Evolutionary conservation across 2,888 invertebrate species (phyloP).

Genomic region (Lochmaea capreae): DNA sequence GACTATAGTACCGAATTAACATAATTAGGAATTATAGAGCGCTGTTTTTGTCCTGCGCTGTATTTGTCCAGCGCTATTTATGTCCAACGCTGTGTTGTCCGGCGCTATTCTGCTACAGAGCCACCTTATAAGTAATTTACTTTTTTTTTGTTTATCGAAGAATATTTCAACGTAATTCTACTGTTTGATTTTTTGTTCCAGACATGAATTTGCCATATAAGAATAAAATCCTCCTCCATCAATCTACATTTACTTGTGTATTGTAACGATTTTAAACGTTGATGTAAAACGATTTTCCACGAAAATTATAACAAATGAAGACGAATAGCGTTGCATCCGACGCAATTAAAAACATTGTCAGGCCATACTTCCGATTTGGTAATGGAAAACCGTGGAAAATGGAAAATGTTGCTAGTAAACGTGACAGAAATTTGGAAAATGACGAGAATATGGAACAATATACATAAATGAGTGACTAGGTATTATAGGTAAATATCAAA

Average conservation of each 20-base stretch:
- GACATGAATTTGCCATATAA: not conserved
- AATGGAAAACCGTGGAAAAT: conserved; percentile 33
- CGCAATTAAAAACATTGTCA: conserved; percentile 35
- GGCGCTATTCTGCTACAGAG: too few relatives aligned
- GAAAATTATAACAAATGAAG: conserved; percentile 29
- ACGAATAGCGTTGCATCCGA: conserved; percentile 27
- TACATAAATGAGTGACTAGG: not conserved
- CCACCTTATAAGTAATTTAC: too few relatives aligned
- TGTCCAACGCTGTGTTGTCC: too few relatives aligned
- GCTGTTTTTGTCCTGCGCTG: too few relatives aligned
- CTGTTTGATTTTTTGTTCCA: conserved; percentile 15
- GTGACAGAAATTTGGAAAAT: conserved; percentile 14
- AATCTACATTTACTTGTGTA: not conserved
- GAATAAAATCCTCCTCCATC: not conserved
- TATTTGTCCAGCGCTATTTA: too few relatives aligned
- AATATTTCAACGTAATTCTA: too few relatives aligned
- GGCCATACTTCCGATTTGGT: conserved; percentile 23
- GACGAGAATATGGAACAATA: conserved; percentile 23
- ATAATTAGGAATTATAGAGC: too few relatives aligned
- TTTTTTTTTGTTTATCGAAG: too few relatives aligned
- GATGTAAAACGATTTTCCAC: conserved; percentile 1
- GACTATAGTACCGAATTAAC: too few relatives aligned
- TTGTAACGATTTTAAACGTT: conserved; percentile 3
- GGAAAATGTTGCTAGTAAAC: conserved; percentile 24
- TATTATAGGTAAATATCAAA: not conserved